Evolutionary conservation across 64 coral and sea anemone species (phyloP).

Genomic region (Pachyseris speciosa): DNA sequence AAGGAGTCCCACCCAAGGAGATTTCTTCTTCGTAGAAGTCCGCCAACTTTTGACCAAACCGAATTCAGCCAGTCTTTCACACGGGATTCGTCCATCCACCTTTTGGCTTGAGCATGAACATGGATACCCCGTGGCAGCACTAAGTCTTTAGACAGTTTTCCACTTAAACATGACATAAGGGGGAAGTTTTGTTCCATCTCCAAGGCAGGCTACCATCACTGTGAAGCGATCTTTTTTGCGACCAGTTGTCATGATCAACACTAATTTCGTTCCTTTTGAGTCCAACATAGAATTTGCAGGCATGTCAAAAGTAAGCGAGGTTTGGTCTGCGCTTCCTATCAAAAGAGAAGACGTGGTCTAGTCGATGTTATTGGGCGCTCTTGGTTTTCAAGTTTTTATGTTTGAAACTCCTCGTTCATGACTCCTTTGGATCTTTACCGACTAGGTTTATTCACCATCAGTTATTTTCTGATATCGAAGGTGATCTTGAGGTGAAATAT

Average conservation of each 20-base stretch:
- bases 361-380: no score
- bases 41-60: not conserved
- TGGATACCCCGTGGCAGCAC: not conserved
- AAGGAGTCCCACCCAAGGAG: not conserved
- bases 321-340: conserved; percentile 3
- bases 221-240: conserved; percentile 19
- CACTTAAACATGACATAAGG: conserved; percentile 12
- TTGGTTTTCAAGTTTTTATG: no score
- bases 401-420: no score
- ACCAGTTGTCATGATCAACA: conserved; percentile 1
- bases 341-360: no score
- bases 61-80: conserved; percentile 6
- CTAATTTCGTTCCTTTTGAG: conserved; percentile 5
- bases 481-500: no score
- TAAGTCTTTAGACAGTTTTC: conserved; percentile 14
- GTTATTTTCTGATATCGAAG: no score
- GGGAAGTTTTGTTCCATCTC: conserved; percentile 4
- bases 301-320: conserved; percentile 30
- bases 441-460: no score
- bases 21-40: conserved; percentile 7
- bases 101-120: conserved; percentile 9
- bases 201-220: conserved; percentile 38
- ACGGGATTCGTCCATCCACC: conserved; percentile 30
- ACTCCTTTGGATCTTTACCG: no score
- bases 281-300: conserved; percentile 19